Evolutionary conservation across 2,797 vertebrate genomes (phyloP).

Genomic region (Lagorchestes hirsutus): DNA sequence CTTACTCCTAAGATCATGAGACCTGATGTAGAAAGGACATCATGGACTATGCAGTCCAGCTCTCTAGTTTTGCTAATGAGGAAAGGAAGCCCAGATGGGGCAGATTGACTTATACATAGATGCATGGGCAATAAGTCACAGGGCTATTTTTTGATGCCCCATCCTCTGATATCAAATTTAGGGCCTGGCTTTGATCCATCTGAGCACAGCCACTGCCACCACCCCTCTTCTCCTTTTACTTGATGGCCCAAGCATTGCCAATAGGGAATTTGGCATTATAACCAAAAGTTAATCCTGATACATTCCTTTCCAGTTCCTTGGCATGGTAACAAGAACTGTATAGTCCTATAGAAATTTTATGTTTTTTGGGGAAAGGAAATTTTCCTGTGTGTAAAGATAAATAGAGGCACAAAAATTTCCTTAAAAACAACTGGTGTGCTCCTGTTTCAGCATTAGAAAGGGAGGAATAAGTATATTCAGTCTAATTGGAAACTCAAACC

Average conservation of each 20-base stretch:
- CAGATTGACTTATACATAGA: background rate
- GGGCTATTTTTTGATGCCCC: background rate
- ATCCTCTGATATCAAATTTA: background rate
- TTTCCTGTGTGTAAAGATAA: background rate
- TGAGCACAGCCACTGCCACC: background rate
- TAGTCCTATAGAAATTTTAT: background rate
- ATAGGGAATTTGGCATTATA: background rate
- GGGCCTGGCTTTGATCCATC: background rate
- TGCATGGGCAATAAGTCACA: background rate
- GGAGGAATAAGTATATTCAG: slow-evolving; percentile 41
- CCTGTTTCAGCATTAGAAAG: background rate
- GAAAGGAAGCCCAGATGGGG: background rate
- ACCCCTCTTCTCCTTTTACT: background rate
- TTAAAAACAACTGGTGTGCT: background rate
- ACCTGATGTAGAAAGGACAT: background rate
- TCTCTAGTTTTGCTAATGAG: background rate
- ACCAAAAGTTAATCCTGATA: background rate
- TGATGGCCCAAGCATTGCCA: background rate
- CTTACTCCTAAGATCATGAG: background rate
- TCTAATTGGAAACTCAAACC: slow-evolving; percentile 52
- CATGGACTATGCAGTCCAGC: background rate
- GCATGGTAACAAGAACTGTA: background rate
- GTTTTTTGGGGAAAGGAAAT: slow-evolving; percentile 1
- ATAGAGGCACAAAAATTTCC: background rate
- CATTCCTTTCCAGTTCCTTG: background rate